Conservation (phyloP, 2,888 invertebrate genomes). For the Calliopum simillimum region DNA sequence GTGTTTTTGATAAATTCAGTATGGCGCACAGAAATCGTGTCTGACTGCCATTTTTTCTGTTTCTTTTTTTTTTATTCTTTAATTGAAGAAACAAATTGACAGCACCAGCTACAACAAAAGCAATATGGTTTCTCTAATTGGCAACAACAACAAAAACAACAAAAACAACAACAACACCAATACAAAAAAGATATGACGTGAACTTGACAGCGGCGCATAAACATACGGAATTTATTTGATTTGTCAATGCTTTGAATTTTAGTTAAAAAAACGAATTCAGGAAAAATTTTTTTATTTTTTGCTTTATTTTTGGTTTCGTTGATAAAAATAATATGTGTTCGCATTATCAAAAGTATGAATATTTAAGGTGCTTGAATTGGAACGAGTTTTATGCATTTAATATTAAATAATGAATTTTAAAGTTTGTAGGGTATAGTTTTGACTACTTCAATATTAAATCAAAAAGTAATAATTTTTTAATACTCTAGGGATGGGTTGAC, state of each 20-base stretch:
- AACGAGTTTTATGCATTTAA: no score
- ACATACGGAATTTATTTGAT: constrained; percentile 17
- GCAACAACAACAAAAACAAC: background rate
- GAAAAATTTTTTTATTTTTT: background rate
- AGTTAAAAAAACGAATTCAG: background rate
- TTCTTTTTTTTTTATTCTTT: background rate
- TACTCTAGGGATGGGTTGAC: no score
- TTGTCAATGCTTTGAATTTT: constrained; percentile 16
- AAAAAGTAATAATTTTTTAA: no score
- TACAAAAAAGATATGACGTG: background rate
- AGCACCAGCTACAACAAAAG: background rate
- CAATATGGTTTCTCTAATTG: background rate
- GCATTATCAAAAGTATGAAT: no score
- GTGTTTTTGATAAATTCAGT: no score
- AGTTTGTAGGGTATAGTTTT: no score
- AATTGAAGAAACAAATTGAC: background rate
- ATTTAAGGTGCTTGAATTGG: no score
- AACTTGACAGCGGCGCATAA: constrained; percentile 22
- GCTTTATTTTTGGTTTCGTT: no score
- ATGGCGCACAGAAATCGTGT: background rate
- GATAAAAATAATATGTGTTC: no score
- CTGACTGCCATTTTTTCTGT: background rate
- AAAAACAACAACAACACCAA: background rate
- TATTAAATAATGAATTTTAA: no score
- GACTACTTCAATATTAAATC: no score